Evolutionary conservation across 2,888 invertebrate genomes (phyloP).

Genomic region (Acanthococcus lagerstroemiae): DNA sequence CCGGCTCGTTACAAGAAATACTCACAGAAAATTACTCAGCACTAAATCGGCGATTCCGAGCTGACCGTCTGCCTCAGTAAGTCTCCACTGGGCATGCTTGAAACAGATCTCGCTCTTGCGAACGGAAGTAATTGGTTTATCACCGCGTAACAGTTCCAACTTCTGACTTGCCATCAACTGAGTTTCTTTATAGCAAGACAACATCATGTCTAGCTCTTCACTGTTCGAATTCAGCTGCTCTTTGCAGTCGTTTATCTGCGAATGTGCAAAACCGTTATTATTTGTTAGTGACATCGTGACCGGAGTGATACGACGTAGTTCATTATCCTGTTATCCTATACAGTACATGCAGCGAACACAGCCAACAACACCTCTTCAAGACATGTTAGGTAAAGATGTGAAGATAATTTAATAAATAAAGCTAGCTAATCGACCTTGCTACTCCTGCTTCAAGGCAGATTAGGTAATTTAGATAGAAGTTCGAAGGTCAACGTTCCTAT

Average conservation of each 20-base stretch:
- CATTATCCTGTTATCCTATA: too few relatives aligned
- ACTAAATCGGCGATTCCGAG: conserved; percentile 93
- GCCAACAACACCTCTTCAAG: too few relatives aligned
- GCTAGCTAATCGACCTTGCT: too few relatives aligned
- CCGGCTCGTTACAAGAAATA: conserved; percentile 32
- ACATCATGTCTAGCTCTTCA: conserved; percentile 90
- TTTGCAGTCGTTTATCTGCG: conserved; percentile 74
- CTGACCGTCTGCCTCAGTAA: conserved; percentile 96
- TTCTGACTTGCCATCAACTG: conserved; percentile 50
- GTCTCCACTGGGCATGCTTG: conserved; percentile 93
- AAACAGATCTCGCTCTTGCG: conserved; percentile 92
- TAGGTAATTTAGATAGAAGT: too few relatives aligned
- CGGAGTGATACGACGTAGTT: too few relatives aligned
- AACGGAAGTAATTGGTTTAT: conserved; percentile 62
- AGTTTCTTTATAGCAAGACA: conserved; percentile 80
- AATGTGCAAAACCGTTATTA: not conserved
- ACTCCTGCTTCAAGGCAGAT: too few relatives aligned
- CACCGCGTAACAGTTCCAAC: conserved; percentile 53
- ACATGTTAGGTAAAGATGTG: too few relatives aligned
- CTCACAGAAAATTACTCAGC: conserved; percentile 85
- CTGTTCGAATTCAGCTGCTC: conserved; percentile 75
- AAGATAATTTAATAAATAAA: too few relatives aligned
- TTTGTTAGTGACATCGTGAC: too few relatives aligned
- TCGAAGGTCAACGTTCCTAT: too few relatives aligned
- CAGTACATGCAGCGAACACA: too few relatives aligned